Percentiles rank a stretch among this genome's conserved stretches.
phyloP scores from a whole-genome alignment of 2,113 vertebrate species.

The Panthera tigris region DNA sequence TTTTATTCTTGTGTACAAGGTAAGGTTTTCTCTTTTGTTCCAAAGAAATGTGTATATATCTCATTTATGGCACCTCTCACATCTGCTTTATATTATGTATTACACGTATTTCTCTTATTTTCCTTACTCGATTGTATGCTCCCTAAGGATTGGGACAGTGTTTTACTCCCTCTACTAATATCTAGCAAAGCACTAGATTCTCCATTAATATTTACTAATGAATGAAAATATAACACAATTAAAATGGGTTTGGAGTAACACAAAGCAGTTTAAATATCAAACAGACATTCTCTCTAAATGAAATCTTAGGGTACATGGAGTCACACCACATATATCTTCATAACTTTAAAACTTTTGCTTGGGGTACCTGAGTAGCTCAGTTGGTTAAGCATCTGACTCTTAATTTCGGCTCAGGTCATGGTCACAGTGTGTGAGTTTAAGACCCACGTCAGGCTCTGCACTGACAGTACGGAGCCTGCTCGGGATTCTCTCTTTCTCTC shows the following conservation, averaged over 20 bases:
- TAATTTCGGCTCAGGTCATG: too few relatives aligned
- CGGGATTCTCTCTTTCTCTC: too few relatives aligned
- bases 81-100: background rate
- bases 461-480: too few relatives aligned
- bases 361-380: too few relatives aligned
- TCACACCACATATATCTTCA: background rate
- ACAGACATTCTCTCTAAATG: background rate
- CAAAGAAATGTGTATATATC: constrained; percentile 1
- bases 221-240: background rate
- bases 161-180: background rate
- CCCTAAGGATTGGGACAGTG: background rate
- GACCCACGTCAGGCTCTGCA: too few relatives aligned
- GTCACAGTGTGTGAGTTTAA: too few relatives aligned
- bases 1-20: constrained; percentile 44
- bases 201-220: background rate
- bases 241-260: background rate
- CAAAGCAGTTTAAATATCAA: background rate
- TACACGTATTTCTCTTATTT: constrained; percentile 14
- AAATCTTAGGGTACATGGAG: background rate
- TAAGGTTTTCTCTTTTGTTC: constrained; percentile 54
- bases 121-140: background rate
- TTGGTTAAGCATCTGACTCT: too few relatives aligned
- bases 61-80: constrained; percentile 35
- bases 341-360: background rate
- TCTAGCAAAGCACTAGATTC: background rate